These are phyloP conservation scores for Diuraphis noxia DNA, from an alignment of 1,140 invertebrate genomes.

Conservation along the genomic window DNA sequence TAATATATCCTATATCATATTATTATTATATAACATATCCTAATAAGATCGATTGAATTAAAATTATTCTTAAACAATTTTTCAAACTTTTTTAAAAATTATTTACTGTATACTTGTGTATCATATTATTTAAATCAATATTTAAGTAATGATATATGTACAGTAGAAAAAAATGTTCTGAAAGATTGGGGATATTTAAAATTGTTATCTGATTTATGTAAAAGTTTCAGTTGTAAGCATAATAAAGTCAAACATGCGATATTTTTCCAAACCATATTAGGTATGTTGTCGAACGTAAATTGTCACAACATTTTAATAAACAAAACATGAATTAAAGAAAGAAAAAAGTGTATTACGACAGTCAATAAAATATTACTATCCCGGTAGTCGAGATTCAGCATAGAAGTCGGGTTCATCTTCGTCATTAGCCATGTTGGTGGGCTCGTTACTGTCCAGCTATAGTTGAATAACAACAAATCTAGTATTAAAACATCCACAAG, in stretches of 20 bases:
- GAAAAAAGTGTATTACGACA: background rate
- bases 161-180: background rate
- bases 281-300: background rate
- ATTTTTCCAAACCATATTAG: background rate
- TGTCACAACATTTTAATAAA: background rate
- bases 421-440: conserved; percentile 65
- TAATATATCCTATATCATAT: background rate
- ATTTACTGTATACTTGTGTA: background rate
- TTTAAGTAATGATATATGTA: background rate
- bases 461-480: conserved; percentile 58
- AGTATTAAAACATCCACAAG: background rate
- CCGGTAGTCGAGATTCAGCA: conserved; percentile 77
- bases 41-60: background rate
- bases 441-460: conserved; percentile 80
- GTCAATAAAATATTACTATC: conserved; percentile 52
- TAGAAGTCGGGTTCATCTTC: conserved; percentile 94
- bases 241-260: background rate
- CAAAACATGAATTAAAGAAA: background rate
- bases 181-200: background rate
- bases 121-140: background rate
- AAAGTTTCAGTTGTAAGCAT: background rate
- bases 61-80: background rate
- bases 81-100: background rate
- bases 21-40: background rate
- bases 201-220: background rate